Evolutionary conservation across 2,797 vertebrate species (phyloP), one percentile per base, ranked within the genome.

Genomic region (Macroramphosus scolopax): DNA sequence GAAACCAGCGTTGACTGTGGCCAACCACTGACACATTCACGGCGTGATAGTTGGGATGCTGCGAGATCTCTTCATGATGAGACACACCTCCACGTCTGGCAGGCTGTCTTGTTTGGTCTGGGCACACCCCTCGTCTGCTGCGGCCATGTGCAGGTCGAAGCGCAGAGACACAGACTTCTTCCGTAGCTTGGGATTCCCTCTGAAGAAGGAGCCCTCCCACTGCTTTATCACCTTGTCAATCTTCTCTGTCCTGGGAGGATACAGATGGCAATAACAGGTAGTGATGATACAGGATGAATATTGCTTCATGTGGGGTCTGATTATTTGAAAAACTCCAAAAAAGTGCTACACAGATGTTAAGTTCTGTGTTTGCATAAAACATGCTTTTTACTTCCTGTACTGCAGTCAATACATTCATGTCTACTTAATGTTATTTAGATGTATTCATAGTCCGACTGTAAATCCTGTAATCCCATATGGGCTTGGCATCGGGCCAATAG

Each of bases 171-270:
- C 95, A 0, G 95, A 98, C 77, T 98, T 98, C 89, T 96, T 98
- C 51, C 95, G 87, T 72, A 98, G 83, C 47, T 91, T 94, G 13
- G 96, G 96, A 68, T 98, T 98, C 80, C 96, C 95, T 79, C 94
- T 92, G 86, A 98, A 98, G 89, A 98, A 96, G 3, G 96, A 98
- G 9, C 94, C 94, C 84, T 98, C 96, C 96, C 96, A 98, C 75
- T 96, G 92, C 76, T 93, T 95, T 33, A 98, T 98, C 46, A 96
- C 92, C 85, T 94, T 90, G 79, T 97, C 95, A 32, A 98, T 93
- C 75, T 93, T 97, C 88, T 98, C 94, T 1, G 92, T 95, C 83
- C 96, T 98, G 87, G 17, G 2, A 2, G 35, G 30, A 13, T 5
- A 29, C 4, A 54, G n/a, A 11, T 0, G 3, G 16, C 3, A 24